Evolutionary conservation across 2,113 vertebrate genomes (phyloP), one percentile per base, ranked within the genome.

Genomic region (Pholis gunnellus): DNA sequence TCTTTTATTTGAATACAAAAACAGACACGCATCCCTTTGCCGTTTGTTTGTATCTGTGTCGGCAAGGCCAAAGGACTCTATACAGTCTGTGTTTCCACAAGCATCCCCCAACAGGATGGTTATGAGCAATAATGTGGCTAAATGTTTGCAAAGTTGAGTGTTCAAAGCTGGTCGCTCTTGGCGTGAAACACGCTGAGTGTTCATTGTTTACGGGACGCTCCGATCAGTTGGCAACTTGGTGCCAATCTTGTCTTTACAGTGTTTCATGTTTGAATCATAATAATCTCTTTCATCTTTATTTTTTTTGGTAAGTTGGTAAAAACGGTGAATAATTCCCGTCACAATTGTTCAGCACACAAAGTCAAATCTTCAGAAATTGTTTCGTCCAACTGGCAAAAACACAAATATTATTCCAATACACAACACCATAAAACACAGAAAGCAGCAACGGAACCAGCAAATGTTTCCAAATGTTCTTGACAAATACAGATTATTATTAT

Each of bases 71-170:
- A 52, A 63, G 36, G 36, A 67, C 34, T 44, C 10, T 27, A n/a
- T 15, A n/a, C 4, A 38, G 48, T 42, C 40, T 25, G n/a, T 60
- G 46, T 72, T 61, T 59, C 46, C 29, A 64, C 14, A 13, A 73
- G 66, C 25, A 40, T 60, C 20, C 48, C 22, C 46, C 10, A 8
- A 48, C 46, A 15, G 54, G 54, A 79, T 73, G 72, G 66, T 71
- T 73, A 38, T 38, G 36, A 73, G 40, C 69, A 66, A 48, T 73
- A 78, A 77, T 25, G 22, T 42, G 48, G 72, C 44, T 63, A 40
- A 66, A 70, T 80, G 66, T 75, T 78, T 88, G 46, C 61, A 64
- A 61, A 59, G 40, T 64, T 29, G 36, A 72, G 15, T 44, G 54
- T 22, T 22, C 6, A 38, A 65, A 48, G 25, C 34, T 48, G 15